Percentiles rank a stretch among this genome's conserved stretches.
Evolutionary conservation across 2,888 invertebrate genomes (phyloP).

Genomic region (Tolmerus cingulatus): DNA sequence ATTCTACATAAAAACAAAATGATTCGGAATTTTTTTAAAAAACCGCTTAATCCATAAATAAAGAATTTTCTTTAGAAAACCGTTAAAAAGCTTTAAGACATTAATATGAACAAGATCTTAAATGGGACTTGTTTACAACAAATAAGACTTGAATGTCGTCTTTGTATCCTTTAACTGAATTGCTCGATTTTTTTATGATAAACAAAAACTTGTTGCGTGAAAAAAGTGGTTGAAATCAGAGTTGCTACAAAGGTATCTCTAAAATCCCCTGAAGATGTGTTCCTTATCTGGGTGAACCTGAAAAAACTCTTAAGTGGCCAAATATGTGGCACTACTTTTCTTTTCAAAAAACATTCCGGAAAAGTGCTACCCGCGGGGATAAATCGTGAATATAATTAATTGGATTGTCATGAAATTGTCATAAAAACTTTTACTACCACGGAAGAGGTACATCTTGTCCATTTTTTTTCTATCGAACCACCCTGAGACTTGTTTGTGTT

Average conservation of each 20-base stretch:
- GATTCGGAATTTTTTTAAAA: not conserved
- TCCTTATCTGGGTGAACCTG: conserved; percentile 9
- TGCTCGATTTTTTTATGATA: not conserved
- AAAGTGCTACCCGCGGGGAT: not conserved
- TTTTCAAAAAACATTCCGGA: not conserved
- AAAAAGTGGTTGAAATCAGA: not conserved
- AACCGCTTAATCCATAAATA: not conserved
- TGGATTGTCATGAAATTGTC: conserved; percentile 17
- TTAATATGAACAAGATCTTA: not conserved
- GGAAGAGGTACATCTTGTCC: not conserved
- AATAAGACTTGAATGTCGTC: not conserved
- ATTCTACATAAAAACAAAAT: no score
- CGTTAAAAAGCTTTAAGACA: not conserved
- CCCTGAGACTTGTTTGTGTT: not conserved
- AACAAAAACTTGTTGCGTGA: conserved; percentile 2
- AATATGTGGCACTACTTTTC: not conserved
- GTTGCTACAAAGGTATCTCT: not conserved
- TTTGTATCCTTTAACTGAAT: not conserved
- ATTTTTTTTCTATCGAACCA: not conserved
- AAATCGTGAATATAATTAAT: conserved; percentile 34
- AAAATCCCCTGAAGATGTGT: not conserved
- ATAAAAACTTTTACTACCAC: not conserved
- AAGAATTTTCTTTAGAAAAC: not conserved
- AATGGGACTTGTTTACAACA: conserved; percentile 11
- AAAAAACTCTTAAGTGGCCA: conserved; percentile 21